A percentile compares a stretch with the other conserved stretches of the same genome.
Conservation (phyloP, 1,140 invertebrate genomes). For the Parasteatoda tepidariorum region DNA sequence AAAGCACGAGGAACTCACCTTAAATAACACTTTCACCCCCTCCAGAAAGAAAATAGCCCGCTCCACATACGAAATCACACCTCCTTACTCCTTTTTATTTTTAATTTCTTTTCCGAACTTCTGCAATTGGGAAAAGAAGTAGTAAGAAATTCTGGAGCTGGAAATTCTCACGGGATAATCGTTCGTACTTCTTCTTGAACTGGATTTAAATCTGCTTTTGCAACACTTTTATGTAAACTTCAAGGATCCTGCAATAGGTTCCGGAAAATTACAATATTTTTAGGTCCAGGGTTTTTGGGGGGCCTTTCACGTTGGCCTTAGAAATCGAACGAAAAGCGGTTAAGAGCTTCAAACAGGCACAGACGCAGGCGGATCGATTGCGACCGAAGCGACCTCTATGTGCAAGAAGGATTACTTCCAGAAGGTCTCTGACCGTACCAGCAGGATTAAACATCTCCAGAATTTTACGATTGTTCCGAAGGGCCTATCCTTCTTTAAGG, state of each 20-base stretch:
- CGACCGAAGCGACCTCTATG: conserved; percentile 40
- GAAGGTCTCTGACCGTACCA: conserved; percentile 47
- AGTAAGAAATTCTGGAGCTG: not conserved
- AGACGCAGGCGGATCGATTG: conserved; percentile 54
- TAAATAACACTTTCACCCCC: conserved; percentile 28
- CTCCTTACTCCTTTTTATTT: conserved; percentile 26
- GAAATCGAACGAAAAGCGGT: conserved; percentile 40
- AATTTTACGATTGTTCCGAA: not conserved
- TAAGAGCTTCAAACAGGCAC: conserved; percentile 43
- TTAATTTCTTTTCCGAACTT: not conserved
- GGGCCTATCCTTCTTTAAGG: not conserved
- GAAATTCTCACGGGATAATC: not conserved
- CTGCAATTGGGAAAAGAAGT: not conserved
- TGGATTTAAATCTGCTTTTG: not conserved
- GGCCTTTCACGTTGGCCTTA: conserved; percentile 24
- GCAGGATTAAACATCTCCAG: conserved; percentile 33
- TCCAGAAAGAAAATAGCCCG: conserved; percentile 27
- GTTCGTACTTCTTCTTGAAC: no score
- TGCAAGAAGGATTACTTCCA: conserved; percentile 22
- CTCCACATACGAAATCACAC: conserved; percentile 26
- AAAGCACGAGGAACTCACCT: conserved; percentile 24
- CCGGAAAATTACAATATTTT: conserved; percentile 40
- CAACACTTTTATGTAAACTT: not conserved
- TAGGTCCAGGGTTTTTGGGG: conserved; percentile 29
- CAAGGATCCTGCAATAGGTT: not conserved